Conservation (phyloP, 1,140 invertebrate genomes). For the Neodiprion virginianus region DNA sequence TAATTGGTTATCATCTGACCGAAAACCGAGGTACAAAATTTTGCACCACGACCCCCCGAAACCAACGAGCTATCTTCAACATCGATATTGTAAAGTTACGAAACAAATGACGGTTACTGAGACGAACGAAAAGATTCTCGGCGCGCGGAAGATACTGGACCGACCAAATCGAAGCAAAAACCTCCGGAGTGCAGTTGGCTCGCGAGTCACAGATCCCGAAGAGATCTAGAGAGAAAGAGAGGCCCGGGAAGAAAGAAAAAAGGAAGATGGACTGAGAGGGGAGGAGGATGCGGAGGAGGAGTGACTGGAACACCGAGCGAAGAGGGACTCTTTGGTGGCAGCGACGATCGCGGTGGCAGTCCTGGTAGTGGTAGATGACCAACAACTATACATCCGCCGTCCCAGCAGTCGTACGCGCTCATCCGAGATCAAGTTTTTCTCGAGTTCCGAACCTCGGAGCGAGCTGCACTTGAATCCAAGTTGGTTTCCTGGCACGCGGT, state of each 20-base stretch:
- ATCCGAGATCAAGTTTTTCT: slow-evolving; percentile 56
- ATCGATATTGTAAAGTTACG: neutral
- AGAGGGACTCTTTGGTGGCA: slow-evolving; percentile 34
- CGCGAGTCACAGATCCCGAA: slow-evolving; percentile 42
- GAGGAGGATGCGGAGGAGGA: slow-evolving; percentile 20
- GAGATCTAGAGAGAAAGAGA: slow-evolving; percentile 22
- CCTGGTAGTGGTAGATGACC: slow-evolving; percentile 35
- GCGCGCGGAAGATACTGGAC: slow-evolving; percentile 22
- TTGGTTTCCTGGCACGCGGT: slow-evolving; percentile 59
- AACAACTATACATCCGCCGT: slow-evolving; percentile 36
- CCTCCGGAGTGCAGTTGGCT: slow-evolving; percentile 37
- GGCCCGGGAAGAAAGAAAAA: slow-evolving; percentile 28
- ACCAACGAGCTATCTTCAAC: neutral
- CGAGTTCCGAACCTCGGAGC: slow-evolving; percentile 45
- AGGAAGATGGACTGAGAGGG: slow-evolving; percentile 16
- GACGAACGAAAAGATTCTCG: slow-evolving; percentile 15
- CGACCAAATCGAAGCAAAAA: slow-evolving; percentile 35
- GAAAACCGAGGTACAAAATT: too few species aligned
- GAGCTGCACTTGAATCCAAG: slow-evolving; percentile 49
- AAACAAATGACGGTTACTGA: neutral
- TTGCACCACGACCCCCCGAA: too few species aligned
- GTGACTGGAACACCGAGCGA: slow-evolving; percentile 14
- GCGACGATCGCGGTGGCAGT: slow-evolving; percentile 17
- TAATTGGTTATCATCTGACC: too few species aligned
- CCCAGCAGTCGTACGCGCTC: slow-evolving; percentile 40